Conservation (phyloP, 2,888 invertebrate species). For the Heliconius sara region DNA sequence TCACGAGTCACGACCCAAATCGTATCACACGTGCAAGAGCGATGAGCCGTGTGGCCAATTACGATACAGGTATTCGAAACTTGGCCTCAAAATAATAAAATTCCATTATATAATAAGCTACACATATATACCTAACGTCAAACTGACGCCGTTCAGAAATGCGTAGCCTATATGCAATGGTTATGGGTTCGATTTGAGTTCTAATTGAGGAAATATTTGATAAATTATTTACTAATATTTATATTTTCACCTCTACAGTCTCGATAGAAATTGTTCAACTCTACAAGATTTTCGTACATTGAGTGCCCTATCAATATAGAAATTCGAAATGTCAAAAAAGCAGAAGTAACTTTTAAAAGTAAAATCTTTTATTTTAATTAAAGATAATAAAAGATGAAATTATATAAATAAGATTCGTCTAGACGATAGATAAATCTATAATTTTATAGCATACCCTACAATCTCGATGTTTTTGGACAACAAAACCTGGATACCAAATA, state of each 20-base stretch:
- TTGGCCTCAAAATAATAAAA: constrained; percentile 26
- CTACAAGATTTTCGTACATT: too few relatives aligned
- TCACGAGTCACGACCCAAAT: constrained; percentile 44
- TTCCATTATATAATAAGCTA: constrained; percentile 5
- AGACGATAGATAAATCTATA: background rate
- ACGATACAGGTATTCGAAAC: constrained; percentile 32
- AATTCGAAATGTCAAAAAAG: too few relatives aligned
- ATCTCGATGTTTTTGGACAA: background rate
- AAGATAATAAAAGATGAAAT: background rate
- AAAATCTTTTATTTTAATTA: background rate
- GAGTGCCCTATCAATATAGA: too few relatives aligned
- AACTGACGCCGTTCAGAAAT: too few relatives aligned
- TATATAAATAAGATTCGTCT: background rate
- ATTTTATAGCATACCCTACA: background rate
- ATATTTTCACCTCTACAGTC: too few relatives aligned
- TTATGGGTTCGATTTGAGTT: background rate
- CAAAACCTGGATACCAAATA: constrained; percentile 1
- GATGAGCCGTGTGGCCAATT: constrained; percentile 38
- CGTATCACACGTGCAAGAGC: constrained; percentile 39
- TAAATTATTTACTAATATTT: too few relatives aligned
- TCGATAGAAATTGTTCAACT: too few relatives aligned
- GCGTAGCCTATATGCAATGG: background rate
- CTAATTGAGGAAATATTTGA: background rate
- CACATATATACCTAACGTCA: too few relatives aligned
- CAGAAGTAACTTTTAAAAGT: too few relatives aligned